phyloP scores from a whole-genome alignment of 2,797 vertebrate species.

The Scleropages formosus region DNA sequence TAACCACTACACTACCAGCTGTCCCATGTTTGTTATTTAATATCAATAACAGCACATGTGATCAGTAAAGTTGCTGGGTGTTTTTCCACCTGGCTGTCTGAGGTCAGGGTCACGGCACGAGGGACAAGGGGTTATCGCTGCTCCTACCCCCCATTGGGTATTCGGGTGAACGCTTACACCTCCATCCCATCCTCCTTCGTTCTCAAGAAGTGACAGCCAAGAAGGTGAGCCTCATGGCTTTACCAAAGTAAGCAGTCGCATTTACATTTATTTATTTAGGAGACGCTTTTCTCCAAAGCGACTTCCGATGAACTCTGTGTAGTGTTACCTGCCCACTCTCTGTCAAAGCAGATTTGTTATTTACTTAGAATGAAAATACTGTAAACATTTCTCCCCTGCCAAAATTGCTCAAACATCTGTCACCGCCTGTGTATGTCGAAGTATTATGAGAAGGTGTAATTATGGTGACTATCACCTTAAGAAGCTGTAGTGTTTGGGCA shows the following conservation, averaged over 20 bases:
- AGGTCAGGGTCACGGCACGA: neutral
- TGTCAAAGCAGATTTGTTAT: conserved; percentile 28
- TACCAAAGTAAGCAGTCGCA: conserved; percentile 37
- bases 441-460: neutral
- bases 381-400: conserved; percentile 2
- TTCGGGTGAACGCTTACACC: neutral
- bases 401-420: neutral
- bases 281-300: no score
- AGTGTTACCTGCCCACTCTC: no score
- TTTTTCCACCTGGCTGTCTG: no score
- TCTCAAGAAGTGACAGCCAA: neutral
- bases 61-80: no score
- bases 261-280: no score
- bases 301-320: no score
- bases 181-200: neutral
- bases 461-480: neutral
- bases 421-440: conserved; percentile 32
- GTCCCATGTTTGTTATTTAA: no score
- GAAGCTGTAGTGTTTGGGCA: neutral
- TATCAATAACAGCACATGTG: no score
- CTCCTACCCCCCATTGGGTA: neutral
- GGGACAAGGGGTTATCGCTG: neutral
- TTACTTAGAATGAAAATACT: conserved; percentile 34
- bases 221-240: conserved; percentile 31
- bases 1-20: no score